phyloP scores from a whole-genome alignment of 1,140 invertebrate species.

The Piezodorus guildinii region DNA sequence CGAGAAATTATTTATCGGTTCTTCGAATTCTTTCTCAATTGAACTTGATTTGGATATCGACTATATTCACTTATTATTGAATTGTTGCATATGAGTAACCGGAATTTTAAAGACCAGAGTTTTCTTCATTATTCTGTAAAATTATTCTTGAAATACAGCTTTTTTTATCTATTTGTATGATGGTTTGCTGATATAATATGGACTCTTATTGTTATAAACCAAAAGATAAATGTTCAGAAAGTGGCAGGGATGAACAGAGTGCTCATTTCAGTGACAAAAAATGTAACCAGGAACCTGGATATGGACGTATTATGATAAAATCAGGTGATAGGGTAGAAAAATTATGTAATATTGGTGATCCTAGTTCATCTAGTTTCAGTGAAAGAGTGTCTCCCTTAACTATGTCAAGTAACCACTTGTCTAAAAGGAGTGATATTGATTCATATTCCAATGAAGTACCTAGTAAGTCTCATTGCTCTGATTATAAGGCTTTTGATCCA shows the following conservation, averaged over 20 bases:
- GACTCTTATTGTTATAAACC: conserved; percentile 13
- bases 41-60: too few species aligned
- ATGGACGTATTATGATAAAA: conserved; percentile 23
- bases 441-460: not conserved
- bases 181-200: not conserved
- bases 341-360: not conserved
- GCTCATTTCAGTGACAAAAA: not conserved
- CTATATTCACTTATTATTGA: too few species aligned
- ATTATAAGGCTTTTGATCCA: not conserved
- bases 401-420: not conserved
- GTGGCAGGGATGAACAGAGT: not conserved
- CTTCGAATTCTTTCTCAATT: too few species aligned
- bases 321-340: not conserved
- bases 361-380: not conserved
- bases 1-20: too few species aligned
- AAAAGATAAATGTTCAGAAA: not conserved
- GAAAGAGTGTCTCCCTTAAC: not conserved
- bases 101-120: too few species aligned
- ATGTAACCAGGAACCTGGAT: conserved; percentile 16
- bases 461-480: not conserved
- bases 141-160: too few species aligned
- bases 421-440: not conserved
- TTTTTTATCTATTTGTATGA: not conserved
- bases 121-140: too few species aligned
- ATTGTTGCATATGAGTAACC: too few species aligned